Evolutionary conservation across 2,888 invertebrate genomes (phyloP).

Genomic region (Coenonympha arcania): DNA sequence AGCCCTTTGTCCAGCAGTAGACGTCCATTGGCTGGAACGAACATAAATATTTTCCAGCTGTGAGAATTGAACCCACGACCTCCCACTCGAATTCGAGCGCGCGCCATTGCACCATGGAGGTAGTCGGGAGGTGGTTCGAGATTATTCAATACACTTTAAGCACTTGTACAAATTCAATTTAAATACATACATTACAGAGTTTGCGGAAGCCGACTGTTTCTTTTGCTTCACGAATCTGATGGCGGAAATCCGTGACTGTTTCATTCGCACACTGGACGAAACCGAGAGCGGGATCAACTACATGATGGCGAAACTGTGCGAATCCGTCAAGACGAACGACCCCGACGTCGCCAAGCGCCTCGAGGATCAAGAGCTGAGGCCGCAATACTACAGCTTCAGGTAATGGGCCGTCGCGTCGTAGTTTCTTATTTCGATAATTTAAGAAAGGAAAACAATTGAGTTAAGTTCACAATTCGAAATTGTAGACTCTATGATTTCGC

Average conservation of each 20-base stretch:
- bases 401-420: conserved; percentile 33
- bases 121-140: too few species aligned
- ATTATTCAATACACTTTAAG: too few species aligned
- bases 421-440: not conserved
- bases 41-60: too few species aligned
- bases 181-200: too few species aligned
- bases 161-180: too few species aligned
- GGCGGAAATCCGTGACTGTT: conserved; percentile 97
- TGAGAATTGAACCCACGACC: too few species aligned
- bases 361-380: conserved; percentile 88
- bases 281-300: conserved; percentile 91
- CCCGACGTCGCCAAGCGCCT: conserved; percentile 83
- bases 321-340: conserved; percentile 84
- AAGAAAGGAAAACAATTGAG: not conserved
- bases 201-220: conserved; percentile 98
- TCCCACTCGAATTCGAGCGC: too few species aligned
- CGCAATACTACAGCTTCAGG: conserved; percentile 97
- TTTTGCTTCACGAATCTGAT: conserved; percentile 99
- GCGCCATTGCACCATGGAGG: too few species aligned
- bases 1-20: too few species aligned
- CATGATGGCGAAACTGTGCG: conserved; percentile 88
- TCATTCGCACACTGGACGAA: conserved; percentile 96
- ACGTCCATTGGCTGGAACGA: too few species aligned
- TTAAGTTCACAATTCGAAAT: too few species aligned
- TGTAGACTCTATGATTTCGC: too few species aligned